Evolutionary conservation across 2,888 invertebrate genomes (phyloP).

Genomic region (Eupeodes latifasciatus): DNA sequence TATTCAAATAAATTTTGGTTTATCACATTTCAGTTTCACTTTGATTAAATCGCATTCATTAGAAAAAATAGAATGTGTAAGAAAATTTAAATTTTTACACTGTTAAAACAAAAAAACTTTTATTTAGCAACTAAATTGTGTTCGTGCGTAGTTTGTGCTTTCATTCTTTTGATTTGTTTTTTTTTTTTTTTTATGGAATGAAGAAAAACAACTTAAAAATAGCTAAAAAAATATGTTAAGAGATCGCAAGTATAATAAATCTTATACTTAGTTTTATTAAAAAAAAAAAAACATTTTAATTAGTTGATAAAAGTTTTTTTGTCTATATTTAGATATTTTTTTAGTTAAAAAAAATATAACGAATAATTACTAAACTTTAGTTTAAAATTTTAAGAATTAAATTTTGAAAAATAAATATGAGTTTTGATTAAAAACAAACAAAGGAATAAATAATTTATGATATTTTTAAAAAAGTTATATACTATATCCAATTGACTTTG

Average conservation of each 20-base stretch:
- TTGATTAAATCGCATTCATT: constrained; percentile 71
- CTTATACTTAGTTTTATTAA: constrained; percentile 69
- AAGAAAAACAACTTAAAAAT: constrained; percentile 75
- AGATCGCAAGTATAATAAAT: constrained; percentile 73
- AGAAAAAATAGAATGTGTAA: constrained; percentile 66
- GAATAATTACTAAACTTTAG: constrained; percentile 18
- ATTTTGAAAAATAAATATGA: constrained; percentile 60
- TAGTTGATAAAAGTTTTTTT: constrained; percentile 15
- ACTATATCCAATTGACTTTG: constrained; percentile 6
- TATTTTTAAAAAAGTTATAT: background rate
- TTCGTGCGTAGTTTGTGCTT: constrained; percentile 66
- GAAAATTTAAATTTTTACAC: constrained; percentile 35
- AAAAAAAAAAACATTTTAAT: constrained; percentile 66
- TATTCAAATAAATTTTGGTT: constrained; percentile 69
- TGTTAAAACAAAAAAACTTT: constrained; percentile 42
- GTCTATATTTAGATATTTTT: background rate
- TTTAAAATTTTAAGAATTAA: constrained; percentile 8
- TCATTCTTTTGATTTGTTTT: constrained; percentile 46
- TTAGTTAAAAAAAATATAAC: constrained; percentile 47
- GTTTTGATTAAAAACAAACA: constrained; percentile 19
- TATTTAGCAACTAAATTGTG: constrained; percentile 56
- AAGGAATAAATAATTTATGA: constrained; percentile 5
- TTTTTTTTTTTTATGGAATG: constrained; percentile 72
- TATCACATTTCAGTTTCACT: constrained; percentile 77
- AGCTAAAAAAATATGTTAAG: constrained; percentile 75